These are phyloP conservation scores for Enteromius radiatus DNA, from an alignment of 2,797 vertebrate species.

Conservation along the genomic window DNA sequence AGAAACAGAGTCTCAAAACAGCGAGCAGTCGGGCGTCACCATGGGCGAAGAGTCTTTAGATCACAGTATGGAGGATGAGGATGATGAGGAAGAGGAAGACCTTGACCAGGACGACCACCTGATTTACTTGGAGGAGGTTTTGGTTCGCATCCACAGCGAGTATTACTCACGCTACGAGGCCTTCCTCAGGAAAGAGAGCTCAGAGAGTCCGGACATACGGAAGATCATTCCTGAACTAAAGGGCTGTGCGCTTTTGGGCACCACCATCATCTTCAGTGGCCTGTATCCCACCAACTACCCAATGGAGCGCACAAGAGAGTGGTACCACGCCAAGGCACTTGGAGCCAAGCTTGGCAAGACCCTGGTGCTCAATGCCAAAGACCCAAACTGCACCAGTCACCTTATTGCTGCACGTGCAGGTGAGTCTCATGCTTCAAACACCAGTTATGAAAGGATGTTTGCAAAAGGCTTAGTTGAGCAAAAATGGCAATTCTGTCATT, in stretches of 20 bases:
- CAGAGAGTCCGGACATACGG: conserved; percentile 89
- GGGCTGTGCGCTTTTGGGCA: conserved; percentile 85
- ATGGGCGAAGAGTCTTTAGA: conserved; percentile 93
- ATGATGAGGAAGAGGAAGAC: conserved; percentile 84
- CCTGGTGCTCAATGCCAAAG: conserved; percentile 81
- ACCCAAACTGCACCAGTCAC: conserved; percentile 86
- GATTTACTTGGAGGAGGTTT: conserved; percentile 94
- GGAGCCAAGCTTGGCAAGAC: conserved; percentile 89
- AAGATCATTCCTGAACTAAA: conserved; percentile 94
- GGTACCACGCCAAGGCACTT: conserved; percentile 91
- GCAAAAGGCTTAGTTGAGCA: background rate
- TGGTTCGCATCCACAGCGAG: conserved; percentile 89
- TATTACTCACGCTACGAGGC: conserved; percentile 90
- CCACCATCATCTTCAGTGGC: conserved; percentile 90
- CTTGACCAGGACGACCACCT: conserved; percentile 91
- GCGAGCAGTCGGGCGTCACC: conserved; percentile 93
- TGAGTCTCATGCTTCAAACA: conserved; percentile 64
- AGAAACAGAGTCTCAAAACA: conserved; percentile 95
- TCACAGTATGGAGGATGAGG: conserved; percentile 91
- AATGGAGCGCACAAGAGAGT: conserved; percentile 92
- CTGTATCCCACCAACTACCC: conserved; percentile 95
- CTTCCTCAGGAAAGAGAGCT: conserved; percentile 80
- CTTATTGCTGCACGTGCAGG: conserved; percentile 92
- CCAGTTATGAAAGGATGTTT: background rate
- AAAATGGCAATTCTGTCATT: background rate